A percentile compares a stretch with the other conserved stretches of the same genome.
These are phyloP conservation scores for Metacarcinus magister DNA, from an alignment of 2,888 invertebrate genomes.

Conservation along the genomic window DNA sequence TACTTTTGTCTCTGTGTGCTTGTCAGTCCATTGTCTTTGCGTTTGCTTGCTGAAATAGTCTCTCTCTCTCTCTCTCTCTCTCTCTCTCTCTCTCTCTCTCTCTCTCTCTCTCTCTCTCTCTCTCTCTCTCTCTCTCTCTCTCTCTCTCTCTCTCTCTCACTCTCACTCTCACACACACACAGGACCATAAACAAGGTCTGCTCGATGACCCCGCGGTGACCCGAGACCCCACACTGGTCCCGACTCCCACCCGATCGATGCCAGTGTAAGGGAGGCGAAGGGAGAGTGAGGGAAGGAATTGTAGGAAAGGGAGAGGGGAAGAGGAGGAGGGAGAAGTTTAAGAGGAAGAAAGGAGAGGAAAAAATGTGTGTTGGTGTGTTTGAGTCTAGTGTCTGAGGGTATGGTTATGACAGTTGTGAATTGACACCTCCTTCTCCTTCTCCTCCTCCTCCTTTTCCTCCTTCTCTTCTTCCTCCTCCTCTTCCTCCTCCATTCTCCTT, in stretches of 20 bases:
- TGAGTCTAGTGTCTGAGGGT: not conserved
- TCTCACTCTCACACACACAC: conserved; percentile 61
- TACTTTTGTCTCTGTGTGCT: too few relatives aligned
- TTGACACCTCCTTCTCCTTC: not conserved
- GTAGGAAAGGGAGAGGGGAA: not conserved
- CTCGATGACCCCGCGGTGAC: conserved; percentile 15
- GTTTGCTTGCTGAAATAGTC: too few relatives aligned
- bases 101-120: not conserved
- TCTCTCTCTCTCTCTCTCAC: not conserved
- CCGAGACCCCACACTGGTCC: not conserved
- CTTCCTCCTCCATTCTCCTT: not conserved
- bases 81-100: too few relatives aligned
- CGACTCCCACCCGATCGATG: not conserved
- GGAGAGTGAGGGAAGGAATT: not conserved
- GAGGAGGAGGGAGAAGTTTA: not conserved
- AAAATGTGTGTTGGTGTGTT: too few relatives aligned
- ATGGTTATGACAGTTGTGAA: not conserved
- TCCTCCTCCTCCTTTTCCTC: conserved; percentile 52
- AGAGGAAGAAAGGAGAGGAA: not conserved
- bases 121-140: not conserved
- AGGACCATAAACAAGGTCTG: not conserved
- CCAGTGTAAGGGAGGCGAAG: not conserved
- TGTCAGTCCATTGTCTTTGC: not conserved
- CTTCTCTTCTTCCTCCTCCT: conserved; percentile 22
- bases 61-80: too few relatives aligned